Conservation (phyloP, 1,140 invertebrate species). For the Riptortus pedestris region DNA sequence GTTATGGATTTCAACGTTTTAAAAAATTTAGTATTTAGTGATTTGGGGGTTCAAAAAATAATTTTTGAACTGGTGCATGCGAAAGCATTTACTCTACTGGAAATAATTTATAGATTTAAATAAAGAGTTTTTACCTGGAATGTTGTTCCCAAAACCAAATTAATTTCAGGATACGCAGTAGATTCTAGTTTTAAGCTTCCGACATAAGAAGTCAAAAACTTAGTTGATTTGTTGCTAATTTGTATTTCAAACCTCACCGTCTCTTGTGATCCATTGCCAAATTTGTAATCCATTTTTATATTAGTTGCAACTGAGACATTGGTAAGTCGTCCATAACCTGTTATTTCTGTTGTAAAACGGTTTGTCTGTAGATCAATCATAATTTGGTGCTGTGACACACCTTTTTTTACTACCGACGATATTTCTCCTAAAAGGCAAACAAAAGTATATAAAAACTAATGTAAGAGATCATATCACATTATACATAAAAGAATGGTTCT, state of each 20-base stretch:
- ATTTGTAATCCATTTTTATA: slow-evolving; percentile 53
- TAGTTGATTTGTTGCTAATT: slow-evolving; percentile 50
- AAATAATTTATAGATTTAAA: too few species aligned
- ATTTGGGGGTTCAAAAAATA: too few species aligned
- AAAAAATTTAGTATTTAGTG: too few species aligned
- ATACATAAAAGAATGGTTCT: too few species aligned
- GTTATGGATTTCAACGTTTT: too few species aligned
- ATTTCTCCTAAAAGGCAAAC: slow-evolving; percentile 39
- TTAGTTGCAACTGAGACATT: slow-evolving; percentile 45
- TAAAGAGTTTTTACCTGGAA: slow-evolving; percentile 50
- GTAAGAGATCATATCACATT: too few species aligned
- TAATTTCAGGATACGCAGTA: slow-evolving; percentile 62
- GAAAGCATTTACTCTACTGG: too few species aligned
- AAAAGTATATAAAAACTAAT: too few species aligned
- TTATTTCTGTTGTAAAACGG: slow-evolving; percentile 49
- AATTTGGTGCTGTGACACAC: slow-evolving; percentile 57
- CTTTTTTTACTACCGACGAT: slow-evolving; percentile 49
- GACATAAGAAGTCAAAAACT: slow-evolving; percentile 45
- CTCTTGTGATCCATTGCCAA: slow-evolving; percentile 53
- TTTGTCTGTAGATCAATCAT: slow-evolving; percentile 57
- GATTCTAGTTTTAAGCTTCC: slow-evolving; percentile 55
- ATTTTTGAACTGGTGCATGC: too few species aligned
- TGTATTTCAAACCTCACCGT: slow-evolving; percentile 53
- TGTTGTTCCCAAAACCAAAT: slow-evolving; percentile 54
- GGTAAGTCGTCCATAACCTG: slow-evolving; percentile 53